Base-by-base conservation (phyloP, 2,113 vertebrate species). In the Callionymus lyra region DNA sequence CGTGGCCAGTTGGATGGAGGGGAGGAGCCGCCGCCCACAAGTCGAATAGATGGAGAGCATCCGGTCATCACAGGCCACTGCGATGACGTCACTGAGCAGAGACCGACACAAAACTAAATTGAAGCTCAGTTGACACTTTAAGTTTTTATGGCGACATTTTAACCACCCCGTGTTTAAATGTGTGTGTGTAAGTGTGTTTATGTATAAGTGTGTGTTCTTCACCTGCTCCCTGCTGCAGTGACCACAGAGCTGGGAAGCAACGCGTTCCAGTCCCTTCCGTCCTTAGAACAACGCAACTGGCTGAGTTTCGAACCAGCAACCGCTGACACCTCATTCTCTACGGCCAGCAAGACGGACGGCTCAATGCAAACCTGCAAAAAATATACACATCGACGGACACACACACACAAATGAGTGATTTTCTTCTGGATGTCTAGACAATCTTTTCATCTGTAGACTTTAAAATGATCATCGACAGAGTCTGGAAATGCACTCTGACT, bases 221-320 rank as follows among this genome's bases (percentile, higher is more conserved):
- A 96, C 94, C 90, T 90, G 85, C 93, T 98, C 34, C 93, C 93
- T 0, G 92, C 90, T 0, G 87, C 92, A 0, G 83, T 79, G n/a
- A 94, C 79, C 56, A 98, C 88, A 0, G 90, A 84, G 63, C 88
- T 91, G 57, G 93, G 90, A 39, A 97, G 83, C 27, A 97, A 84
- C 0, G 89, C 88, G 74, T 89, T 90, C 94, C 94, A 98, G 13
- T 94, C 91, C 6, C 89, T 85, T 4, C 92, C 93, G 33, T 94
- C 91, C 51, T 88, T 85, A 59, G 84, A 88, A 76, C 91, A 94
- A 43, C 91, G 89, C 49, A 98, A 80, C 71, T 92, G 91, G 72
- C 94, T 94, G 69, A 97, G 65, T 67, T 86, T 91, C 2, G 88
- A 83, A 5, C 93, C 89, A 0, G 87, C 89, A 0, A 89, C 87